Percentiles rank a stretch among this genome's conserved stretches.
Evolutionary conservation across 2,113 vertebrate genomes (phyloP).

Genomic region (Egretta garzetta): DNA sequence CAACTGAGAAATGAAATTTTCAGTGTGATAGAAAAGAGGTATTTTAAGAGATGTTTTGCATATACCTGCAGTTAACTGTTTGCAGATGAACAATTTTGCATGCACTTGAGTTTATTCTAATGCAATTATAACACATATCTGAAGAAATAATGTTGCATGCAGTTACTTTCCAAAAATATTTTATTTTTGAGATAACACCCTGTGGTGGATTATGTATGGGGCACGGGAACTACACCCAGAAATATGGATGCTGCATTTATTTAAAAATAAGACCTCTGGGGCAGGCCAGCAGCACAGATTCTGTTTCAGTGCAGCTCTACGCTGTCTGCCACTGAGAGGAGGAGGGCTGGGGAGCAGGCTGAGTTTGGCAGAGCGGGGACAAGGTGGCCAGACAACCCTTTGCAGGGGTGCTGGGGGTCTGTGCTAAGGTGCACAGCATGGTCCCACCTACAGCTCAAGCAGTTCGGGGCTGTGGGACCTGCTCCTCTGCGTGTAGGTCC

Average conservation of each 20-base stretch:
- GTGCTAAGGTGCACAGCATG: rapidly evolving
- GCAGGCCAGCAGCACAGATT: background rate
- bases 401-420: background rate
- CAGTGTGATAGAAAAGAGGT: background rate
- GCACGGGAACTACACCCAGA: background rate
- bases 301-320: background rate
- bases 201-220: background rate
- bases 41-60: background rate
- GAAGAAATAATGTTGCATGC: background rate
- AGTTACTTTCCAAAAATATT: background rate
- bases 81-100: background rate
- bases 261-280: background rate
- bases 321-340: background rate
- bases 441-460: background rate
- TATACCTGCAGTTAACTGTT: background rate
- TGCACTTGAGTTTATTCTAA: background rate
- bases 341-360: background rate
- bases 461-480: background rate
- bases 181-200: background rate
- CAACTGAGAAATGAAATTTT: background rate
- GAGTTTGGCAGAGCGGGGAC: rapidly evolving
- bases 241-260: background rate
- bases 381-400: background rate
- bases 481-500: rapidly evolving
- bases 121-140: background rate